Percentiles rank a stretch among this genome's conserved stretches.
Conservation (phyloP, 2,797 vertebrate genomes). For the Channa striata region DNA sequence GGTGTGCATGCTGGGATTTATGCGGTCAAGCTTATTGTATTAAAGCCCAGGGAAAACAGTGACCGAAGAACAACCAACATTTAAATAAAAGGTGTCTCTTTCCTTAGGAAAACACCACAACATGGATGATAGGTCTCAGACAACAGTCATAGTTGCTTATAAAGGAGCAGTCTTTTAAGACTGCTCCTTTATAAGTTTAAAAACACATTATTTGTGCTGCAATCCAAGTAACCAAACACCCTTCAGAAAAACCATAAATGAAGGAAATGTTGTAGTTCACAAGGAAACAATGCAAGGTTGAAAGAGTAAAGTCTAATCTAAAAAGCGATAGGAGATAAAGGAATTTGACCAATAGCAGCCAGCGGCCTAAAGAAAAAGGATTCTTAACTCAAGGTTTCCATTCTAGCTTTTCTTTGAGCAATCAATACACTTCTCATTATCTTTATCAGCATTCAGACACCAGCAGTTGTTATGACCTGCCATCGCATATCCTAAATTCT, state of each 20-base stretch:
- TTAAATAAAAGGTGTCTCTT: background rate
- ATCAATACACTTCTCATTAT: background rate
- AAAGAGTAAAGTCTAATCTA: background rate
- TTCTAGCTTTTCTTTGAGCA: background rate
- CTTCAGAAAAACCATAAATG: background rate
- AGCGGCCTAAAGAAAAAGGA: background rate
- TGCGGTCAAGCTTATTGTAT: no score
- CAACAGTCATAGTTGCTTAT: background rate
- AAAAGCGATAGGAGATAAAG: background rate
- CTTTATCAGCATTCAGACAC: background rate
- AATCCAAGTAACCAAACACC: constrained; percentile 1
- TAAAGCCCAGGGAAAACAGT: background rate
- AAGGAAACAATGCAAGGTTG: background rate
- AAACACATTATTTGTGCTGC: constrained; percentile 15
- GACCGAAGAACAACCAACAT: background rate
- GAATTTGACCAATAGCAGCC: background rate
- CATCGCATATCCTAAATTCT: background rate
- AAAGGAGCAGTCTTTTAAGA: background rate
- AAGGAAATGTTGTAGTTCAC: constrained; percentile 8
- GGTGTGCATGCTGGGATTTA: no score
- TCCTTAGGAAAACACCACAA: background rate
- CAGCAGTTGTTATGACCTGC: background rate
- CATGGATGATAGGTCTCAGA: background rate
- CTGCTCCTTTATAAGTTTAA: no score
- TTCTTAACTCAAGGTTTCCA: background rate